Evolutionary conservation across 2,888 invertebrate species (phyloP).

Genomic region (Ophioninae sp.): DNA sequence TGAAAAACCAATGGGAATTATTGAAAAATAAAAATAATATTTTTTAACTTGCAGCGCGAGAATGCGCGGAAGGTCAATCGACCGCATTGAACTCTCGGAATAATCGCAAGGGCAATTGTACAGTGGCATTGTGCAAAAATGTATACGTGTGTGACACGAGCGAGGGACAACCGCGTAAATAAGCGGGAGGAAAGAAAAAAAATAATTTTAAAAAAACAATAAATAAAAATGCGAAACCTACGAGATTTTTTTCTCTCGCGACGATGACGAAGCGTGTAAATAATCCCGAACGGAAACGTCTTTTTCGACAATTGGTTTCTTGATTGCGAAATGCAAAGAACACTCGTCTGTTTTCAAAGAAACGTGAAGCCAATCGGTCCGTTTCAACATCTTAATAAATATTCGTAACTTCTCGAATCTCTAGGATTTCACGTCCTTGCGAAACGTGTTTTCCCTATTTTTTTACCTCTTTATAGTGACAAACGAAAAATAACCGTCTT

Average conservation of each 20-base stretch:
- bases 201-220: not conserved
- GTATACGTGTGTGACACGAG: slow-evolving; percentile 10
- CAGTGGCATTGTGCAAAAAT: slow-evolving; percentile 16
- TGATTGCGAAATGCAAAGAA: not conserved
- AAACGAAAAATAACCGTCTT: too few relatives aligned
- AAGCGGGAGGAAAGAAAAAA: not conserved
- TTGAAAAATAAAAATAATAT: not conserved
- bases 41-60: not conserved
- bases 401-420: too few relatives aligned
- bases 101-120: slow-evolving; percentile 55
- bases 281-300: not conserved
- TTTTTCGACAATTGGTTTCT: not conserved
- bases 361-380: too few relatives aligned
- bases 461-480: too few relatives aligned
- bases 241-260: not conserved
- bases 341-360: too few relatives aligned
- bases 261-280: not conserved
- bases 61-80: slow-evolving; percentile 50
- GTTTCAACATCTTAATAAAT: too few relatives aligned
- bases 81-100: slow-evolving; percentile 58
- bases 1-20: slow-evolving; percentile 34
- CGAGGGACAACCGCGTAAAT: not conserved
- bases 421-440: too few relatives aligned
- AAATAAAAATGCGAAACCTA: not conserved
- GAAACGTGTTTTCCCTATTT: too few relatives aligned